Base-by-base conservation (phyloP, 2,797 vertebrate genomes). In the Malurus leucopterus region DNA sequence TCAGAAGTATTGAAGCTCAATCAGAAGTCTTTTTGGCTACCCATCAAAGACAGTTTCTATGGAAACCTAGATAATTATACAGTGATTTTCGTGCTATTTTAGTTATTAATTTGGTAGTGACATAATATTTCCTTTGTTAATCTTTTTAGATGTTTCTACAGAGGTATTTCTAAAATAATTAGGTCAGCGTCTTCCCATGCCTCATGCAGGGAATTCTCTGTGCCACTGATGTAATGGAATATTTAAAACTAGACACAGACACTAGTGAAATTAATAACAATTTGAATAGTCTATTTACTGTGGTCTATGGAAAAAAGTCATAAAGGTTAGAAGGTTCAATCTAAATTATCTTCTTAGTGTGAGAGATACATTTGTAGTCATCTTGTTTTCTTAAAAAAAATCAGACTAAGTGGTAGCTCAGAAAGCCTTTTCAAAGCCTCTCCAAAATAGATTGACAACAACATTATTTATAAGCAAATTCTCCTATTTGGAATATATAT, bases 111-210 rank as follows among this genome's bases (percentile, higher is more conserved):
- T 93, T 84, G 50, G 61, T 85, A 82, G 90, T 90, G 88, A 91
- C 92, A 91, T 95, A 93, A 64, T 91, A 88, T 94, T 91, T 95
- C 84, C 75, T 91, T 92, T 94, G 64, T 93, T 94, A 94, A 91
- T 95, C 43, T 64, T 91, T 95, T 94, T 84, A 92, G 74, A 82
- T 69, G 27, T 73, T 94, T 88, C 75, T 76, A 84, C 72, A 58
- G 71, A 81, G 91, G 86, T 92, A 82, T 90, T 94, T 93, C 84
- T 77, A 74, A 84, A 93, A 84, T 84, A 86, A 95, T 90, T 86
- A 89, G 57, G 68, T 91, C 86, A 92, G 71, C 74, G 27, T 93
- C 74, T 90, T 93, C 43, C 65, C 62, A 47, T 62, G 54, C 58
- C 46, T 76, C 46, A 49, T 34, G 51, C 32, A 58, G 61, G 72